A percentile compares a stretch with the other conserved stretches of the same genome.
These are phyloP conservation scores for Calyptommatus sinebrachiatus DNA, from an alignment of 2,113 vertebrate genomes.

Conservation along the genomic window DNA sequence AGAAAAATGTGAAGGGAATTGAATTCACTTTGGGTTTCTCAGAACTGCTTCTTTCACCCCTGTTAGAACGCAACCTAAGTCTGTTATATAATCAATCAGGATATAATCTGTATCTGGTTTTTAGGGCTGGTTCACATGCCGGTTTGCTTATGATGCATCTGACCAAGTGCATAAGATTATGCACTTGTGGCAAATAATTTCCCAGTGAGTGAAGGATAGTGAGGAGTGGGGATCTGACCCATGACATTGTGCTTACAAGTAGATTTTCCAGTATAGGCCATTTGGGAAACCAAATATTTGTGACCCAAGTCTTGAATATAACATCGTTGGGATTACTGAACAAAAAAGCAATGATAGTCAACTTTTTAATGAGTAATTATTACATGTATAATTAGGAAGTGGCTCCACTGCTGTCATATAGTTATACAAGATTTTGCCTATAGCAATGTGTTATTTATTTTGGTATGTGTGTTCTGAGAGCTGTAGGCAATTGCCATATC, in stretches of 20 bases:
- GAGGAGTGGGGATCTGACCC: not conserved
- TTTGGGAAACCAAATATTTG: not conserved
- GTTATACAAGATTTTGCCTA: not conserved
- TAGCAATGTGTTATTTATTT: accelerated
- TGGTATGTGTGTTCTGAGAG: not conserved
- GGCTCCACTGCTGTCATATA: not conserved
- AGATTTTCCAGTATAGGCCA: not conserved
- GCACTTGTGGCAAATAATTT: not conserved
- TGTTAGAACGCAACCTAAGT: not conserved
- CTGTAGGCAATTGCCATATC: not conserved
- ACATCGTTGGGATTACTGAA: not conserved
- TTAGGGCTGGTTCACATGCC: not conserved
- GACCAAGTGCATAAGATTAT: not conserved
- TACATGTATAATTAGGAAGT: not conserved
- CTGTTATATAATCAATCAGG: not conserved
- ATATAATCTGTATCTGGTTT: not conserved
- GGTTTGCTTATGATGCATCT: no score
- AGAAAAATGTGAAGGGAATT: no score
- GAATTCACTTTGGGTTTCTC: no score
- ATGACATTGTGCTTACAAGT: not conserved
- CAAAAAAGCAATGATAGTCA: not conserved
- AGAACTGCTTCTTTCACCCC: no score
- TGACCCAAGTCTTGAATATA: not conserved
- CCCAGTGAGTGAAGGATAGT: not conserved
- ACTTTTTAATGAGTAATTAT: not conserved